A percentile compares a stretch with the other conserved stretches of the same genome.
Evolutionary conservation across 2,113 vertebrate species (phyloP).

Genomic region (Ceyx margarethae): DNA sequence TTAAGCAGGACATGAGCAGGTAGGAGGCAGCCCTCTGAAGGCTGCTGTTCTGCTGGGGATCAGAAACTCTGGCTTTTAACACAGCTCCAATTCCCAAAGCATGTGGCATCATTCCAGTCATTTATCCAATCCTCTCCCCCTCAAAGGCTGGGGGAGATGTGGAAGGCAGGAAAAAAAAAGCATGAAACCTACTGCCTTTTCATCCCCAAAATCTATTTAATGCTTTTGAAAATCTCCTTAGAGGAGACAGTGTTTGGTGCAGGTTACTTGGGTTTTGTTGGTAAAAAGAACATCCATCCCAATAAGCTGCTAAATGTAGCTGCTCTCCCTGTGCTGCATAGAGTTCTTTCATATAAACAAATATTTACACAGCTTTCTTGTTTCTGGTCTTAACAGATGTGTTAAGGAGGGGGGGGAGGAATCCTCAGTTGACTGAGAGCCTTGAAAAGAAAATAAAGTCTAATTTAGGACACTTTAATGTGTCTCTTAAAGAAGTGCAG

Average conservation of each 20-base stretch:
- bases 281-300: background rate
- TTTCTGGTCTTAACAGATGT: accelerated
- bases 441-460: background rate
- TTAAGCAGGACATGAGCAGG: background rate
- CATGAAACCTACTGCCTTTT: background rate
- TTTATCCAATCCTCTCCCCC: background rate
- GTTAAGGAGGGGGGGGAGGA: background rate
- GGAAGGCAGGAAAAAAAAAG: background rate
- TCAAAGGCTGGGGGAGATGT: too few species aligned
- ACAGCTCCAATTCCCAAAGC: background rate
- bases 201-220: background rate
- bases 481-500: background rate
- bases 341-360: background rate
- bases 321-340: background rate
- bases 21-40: background rate
- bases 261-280: background rate
- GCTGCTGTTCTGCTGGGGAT: background rate
- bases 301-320: background rate
- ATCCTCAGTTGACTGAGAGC: background rate
- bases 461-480: background rate
- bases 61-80: background rate
- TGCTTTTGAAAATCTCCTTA: background rate
- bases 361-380: background rate
- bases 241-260: background rate
- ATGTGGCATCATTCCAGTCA: background rate